Conservation (phyloP, 30 jellyfish, hydroid and myxozoan species). For the Turritopsis rubra region DNA sequence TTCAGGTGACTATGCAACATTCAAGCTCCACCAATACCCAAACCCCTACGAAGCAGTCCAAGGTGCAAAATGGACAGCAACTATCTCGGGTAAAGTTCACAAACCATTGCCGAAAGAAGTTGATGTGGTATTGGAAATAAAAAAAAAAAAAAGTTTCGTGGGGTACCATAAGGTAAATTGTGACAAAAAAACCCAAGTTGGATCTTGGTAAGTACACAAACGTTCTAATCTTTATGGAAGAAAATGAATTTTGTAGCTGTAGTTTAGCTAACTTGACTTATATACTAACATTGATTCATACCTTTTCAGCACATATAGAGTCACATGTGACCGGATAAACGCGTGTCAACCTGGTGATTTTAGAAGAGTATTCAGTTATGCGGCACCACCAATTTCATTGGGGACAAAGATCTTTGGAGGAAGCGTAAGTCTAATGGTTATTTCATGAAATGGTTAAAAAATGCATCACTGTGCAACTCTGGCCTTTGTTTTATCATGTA, state of each 20-base stretch:
- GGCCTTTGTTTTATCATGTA: too few species aligned
- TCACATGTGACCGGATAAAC: not conserved
- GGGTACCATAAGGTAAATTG: not conserved
- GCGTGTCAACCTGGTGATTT: too few species aligned
- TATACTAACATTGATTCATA: not conserved
- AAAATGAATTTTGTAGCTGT: too few species aligned
- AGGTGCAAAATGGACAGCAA: not conserved
- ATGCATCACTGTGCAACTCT: too few species aligned
- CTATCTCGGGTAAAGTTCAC: not conserved
- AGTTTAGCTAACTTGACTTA: not conserved
- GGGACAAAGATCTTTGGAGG: not conserved
- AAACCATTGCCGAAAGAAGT: not conserved
- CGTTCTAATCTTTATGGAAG: too few species aligned
- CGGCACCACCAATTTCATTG: not conserved
- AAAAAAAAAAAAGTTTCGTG: not conserved
- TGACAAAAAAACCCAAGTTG: not conserved
- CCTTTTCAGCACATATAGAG: not conserved
- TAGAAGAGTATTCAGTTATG: not conserved
- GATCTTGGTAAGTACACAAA: not conserved
- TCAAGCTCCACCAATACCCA: not conserved
- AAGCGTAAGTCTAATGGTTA: too few species aligned
- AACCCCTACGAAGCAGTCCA: not conserved
- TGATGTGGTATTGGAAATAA: not conserved
- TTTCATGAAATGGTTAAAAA: too few species aligned
- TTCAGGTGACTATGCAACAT: not conserved